Conservation (phyloP, 2,113 vertebrate genomes). For the Odocoileus virginianus region DNA sequence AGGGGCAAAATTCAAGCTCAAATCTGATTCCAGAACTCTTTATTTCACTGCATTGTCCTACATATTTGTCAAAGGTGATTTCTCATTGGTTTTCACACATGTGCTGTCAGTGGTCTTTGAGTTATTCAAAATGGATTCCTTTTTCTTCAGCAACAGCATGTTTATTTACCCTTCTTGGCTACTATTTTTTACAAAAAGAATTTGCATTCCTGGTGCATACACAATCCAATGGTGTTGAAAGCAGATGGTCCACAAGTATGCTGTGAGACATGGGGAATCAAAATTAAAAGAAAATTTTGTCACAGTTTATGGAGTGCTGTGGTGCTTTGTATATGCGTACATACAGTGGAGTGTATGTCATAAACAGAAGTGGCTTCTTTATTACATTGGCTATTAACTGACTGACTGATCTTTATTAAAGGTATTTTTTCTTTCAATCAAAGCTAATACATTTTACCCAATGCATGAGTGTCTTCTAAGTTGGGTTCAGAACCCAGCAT, state of each 20-base stretch:
- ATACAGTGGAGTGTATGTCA: background rate
- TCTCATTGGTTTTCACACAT: background rate
- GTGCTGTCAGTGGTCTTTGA: background rate
- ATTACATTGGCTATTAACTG: background rate
- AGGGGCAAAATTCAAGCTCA: background rate
- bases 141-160: background rate
- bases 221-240: background rate
- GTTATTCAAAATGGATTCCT: background rate
- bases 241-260: conserved; percentile 54
- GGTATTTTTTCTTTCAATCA: background rate
- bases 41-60: background rate
- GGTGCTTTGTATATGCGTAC: background rate
- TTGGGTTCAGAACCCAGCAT: background rate
- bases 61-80: background rate
- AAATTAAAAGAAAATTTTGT: conserved; percentile 40
- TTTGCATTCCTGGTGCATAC: conserved; percentile 48
- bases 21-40: background rate
- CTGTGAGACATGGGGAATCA: conserved; percentile 21
- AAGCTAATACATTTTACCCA: background rate
- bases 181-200: background rate
- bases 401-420: background rate
- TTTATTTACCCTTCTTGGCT: conserved; percentile 56
- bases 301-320: background rate
- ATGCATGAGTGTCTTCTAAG: background rate
- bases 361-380: background rate